Conservation (phyloP, 2,797 vertebrate genomes). For the Morus bassanus region DNA sequence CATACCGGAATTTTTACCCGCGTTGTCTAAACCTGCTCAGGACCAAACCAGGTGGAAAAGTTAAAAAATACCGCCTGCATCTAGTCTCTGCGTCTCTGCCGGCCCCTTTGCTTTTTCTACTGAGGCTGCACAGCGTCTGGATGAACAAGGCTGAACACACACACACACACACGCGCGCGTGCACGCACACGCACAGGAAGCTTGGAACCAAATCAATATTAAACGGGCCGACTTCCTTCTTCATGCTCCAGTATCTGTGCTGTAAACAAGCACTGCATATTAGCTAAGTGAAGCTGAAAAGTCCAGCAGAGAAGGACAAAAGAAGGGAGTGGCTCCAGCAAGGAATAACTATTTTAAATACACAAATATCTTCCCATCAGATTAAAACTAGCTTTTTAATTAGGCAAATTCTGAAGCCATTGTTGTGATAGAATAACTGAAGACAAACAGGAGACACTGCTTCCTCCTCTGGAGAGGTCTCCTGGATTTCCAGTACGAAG, state of each 20-base stretch:
- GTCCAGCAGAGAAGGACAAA: conserved; percentile 51
- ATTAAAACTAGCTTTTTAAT: conserved; percentile 50
- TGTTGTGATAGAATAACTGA: conserved; percentile 51
- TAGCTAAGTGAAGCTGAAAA: neutral
- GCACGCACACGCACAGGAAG: conserved; percentile 42
- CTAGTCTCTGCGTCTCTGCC: neutral
- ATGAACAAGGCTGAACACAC: neutral
- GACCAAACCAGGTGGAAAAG: neutral
- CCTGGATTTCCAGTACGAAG: conserved; percentile 8
- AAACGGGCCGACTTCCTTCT: conserved; percentile 30
- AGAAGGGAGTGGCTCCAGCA: conserved; percentile 47
- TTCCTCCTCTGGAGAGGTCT: conserved; percentile 50
- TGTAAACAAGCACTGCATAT: conserved; percentile 1
- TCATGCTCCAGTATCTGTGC: conserved; percentile 16
- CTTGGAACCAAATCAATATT: neutral
- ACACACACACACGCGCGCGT: neutral
- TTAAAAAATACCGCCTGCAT: neutral
- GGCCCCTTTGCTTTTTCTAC: neutral
- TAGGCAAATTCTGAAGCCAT: conserved; percentile 48
- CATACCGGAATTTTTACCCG: conserved; percentile 28
- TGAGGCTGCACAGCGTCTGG: neutral
- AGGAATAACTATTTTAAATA: conserved; percentile 67
- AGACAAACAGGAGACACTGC: conserved; percentile 53
- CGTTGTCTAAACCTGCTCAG: conserved; percentile 21
- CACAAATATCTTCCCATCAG: conserved; percentile 63